phyloP scores from a whole-genome alignment of 2,888 invertebrate genomes.

The Meghimatium bilineatum region DNA sequence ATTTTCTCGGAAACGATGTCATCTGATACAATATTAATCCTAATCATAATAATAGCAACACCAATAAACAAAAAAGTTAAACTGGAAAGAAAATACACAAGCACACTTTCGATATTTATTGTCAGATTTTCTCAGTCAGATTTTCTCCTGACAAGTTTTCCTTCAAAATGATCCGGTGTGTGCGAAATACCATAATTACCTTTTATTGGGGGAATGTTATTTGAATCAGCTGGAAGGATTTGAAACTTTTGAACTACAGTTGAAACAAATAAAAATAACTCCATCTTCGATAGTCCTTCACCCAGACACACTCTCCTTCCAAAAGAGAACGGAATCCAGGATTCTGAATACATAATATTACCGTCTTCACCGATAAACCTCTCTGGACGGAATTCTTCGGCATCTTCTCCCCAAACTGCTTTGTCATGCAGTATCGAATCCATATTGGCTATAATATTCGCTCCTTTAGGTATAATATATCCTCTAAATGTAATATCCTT shows the following conservation, averaged over 20 bases:
- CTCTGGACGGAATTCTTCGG: constrained; percentile 56
- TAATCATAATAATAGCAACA: too few relatives aligned
- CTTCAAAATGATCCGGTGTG: constrained; percentile 2
- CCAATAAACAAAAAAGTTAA: too few relatives aligned
- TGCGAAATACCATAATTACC: constrained; percentile 17
- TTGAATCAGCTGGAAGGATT: constrained; percentile 15
- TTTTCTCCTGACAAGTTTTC: not conserved
- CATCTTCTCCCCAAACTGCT: constrained; percentile 49
- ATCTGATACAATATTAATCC: too few relatives aligned
- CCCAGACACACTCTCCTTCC: constrained; percentile 36
- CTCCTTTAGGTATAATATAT: constrained; percentile 61
- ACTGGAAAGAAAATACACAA: too few relatives aligned
- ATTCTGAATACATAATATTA: not conserved
- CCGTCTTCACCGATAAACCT: constrained; percentile 51
- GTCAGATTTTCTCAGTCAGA: not conserved
- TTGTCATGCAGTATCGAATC: constrained; percentile 53
- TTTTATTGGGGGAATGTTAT: constrained; percentile 9
- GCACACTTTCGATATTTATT: too few relatives aligned
- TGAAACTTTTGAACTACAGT: constrained; percentile 28
- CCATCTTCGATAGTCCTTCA: constrained; percentile 27
- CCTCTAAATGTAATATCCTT: constrained; percentile 59
- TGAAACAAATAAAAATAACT: constrained; percentile 17
- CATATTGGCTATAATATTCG: constrained; percentile 51
- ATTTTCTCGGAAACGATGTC: too few relatives aligned
- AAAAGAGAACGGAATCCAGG: constrained; percentile 38